Evolutionary conservation across 2,888 invertebrate genomes (phyloP).

Genomic region (Clistopyga incitator): DNA sequence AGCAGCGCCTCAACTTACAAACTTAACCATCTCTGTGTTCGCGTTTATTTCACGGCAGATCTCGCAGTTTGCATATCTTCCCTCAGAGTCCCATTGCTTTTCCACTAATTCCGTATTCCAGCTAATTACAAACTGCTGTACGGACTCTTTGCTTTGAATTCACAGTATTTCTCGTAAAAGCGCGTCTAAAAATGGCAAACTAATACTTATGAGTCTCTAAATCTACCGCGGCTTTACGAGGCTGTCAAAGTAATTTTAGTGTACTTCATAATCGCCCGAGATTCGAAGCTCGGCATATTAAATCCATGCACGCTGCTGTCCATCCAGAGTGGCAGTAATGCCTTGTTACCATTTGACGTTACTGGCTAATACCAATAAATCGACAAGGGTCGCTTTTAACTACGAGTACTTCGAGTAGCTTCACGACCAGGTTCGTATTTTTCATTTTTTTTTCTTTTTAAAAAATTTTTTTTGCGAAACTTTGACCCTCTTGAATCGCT

Average conservation of each 20-base stretch:
- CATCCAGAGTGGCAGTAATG: neutral
- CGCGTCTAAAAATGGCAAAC: slow-evolving; percentile 20
- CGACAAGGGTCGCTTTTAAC: slow-evolving; percentile 19
- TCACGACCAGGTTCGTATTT: neutral
- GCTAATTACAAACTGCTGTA: slow-evolving; percentile 51
- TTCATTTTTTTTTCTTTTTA: neutral
- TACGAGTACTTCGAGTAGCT: neutral
- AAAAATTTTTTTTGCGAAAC: neutral
- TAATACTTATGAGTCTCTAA: slow-evolving; percentile 38
- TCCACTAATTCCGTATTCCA: slow-evolving; percentile 44
- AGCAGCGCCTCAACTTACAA: slow-evolving; percentile 11
- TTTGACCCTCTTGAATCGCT: neutral
- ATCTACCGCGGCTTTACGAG: slow-evolving; percentile 34
- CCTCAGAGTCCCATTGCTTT: slow-evolving; percentile 12
- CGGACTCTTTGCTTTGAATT: slow-evolving; percentile 36
- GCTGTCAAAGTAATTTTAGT: slow-evolving; percentile 42
- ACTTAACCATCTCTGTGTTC: slow-evolving; percentile 6
- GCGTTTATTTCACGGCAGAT: slow-evolving; percentile 11
- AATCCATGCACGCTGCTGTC: neutral
- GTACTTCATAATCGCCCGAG: slow-evolving; percentile 36
- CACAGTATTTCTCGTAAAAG: slow-evolving; percentile 27
- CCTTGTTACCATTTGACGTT: slow-evolving; percentile 11
- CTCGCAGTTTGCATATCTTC: slow-evolving; percentile 23
- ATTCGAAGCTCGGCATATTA: slow-evolving; percentile 29
- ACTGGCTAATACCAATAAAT: neutral